Evolutionary conservation across 2,888 invertebrate genomes (phyloP), one percentile per base, ranked within the genome.

Genomic region (Drosophila paramelanica): DNA sequence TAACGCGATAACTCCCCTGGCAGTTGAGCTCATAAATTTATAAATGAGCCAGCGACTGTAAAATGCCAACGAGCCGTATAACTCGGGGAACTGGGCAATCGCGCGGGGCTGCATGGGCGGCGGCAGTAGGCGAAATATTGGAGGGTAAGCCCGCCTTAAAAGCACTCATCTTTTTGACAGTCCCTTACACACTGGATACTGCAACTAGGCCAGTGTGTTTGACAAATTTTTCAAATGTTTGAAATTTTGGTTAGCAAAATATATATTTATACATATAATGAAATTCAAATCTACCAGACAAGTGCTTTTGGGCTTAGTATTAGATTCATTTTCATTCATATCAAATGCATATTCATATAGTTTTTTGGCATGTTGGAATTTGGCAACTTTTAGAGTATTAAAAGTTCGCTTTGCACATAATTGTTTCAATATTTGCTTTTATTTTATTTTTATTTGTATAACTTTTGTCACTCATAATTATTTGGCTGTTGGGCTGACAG

Each of bases 381-480:
- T 20, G 17, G 4, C 7, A 36, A 52, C 23, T 5, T 42, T 5
- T n/a, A 60, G 67, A 41, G 71, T 56, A 69, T 69, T 57, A 5
- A 1, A 36, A 11, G 23, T 36, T 36, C 14, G 27, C 52, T 20
- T 23, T 7, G n/a, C 14, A 6, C 38, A 38, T 42, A 45, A 31
- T 17, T 4, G 10, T 23, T 53, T 5, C 10, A 39, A 33, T 49
- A 31, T 39, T 70, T 70, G 55, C 49, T 23, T 56, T 62, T 47
- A 69, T 70, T 27, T 49, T 57, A 59, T 69, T 70, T 69, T 78
- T 86, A 79, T 83, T 83, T 86, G 81, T 81, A 67, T 79, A 83
- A 86, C 81, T 88, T 86, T 86, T 85, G 88, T 81, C 88, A 86
- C 81, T 86, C 88, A 83, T 88, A 88, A 86, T 86, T 86, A 88